Evolutionary conservation across 2,797 vertebrate species (phyloP), one percentile per base, ranked within the genome.

Genomic region (Lutra lutra): DNA sequence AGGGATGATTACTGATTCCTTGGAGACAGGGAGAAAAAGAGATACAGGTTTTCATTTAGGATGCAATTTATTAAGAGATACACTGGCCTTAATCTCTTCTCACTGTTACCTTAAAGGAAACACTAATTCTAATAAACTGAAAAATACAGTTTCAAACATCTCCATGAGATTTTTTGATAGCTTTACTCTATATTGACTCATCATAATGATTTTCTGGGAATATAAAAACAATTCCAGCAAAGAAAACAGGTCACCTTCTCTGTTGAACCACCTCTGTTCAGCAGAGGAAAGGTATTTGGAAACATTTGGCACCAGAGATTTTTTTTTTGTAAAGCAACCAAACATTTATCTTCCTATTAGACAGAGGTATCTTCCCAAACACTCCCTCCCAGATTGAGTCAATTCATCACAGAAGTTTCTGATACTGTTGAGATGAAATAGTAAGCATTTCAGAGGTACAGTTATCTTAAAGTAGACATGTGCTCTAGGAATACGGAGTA

Each of bases 401-500:
- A 97, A 89, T 62, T 89, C 91, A 98, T 70, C 58, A 97, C 97
- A 94, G 32, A 7, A 97, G 86, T 62, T 62, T 84, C 78, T 97
- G 43, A 92, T 82, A 94, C 79, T 25, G 5, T 66, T 82, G 75
- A 83, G 93, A 95, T 97, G 83, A 97, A 62, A 35, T 0, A n/a
- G 15, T 72, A 78, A 58, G 0, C 0, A 0, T 1, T 97, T 97
- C 90, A 0, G 54, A 93, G 92, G 62, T 88, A 27, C 2, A 23
- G 5, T 94, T 88, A 38, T 92, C 95, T 92, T 78, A 80, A 87
- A 91, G 62, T 56, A 95, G 70, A 18, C 93, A 73, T 56, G 68
- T 95, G 43, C 21, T 72, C 85, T 77, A 38, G 62, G 62, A 75
- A 66, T 80, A 56, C 97, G 86, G 51, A 93, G 64, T 64, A 79